Conservation (phyloP, 2,797 vertebrate genomes). For the Gila robusta region DNA sequence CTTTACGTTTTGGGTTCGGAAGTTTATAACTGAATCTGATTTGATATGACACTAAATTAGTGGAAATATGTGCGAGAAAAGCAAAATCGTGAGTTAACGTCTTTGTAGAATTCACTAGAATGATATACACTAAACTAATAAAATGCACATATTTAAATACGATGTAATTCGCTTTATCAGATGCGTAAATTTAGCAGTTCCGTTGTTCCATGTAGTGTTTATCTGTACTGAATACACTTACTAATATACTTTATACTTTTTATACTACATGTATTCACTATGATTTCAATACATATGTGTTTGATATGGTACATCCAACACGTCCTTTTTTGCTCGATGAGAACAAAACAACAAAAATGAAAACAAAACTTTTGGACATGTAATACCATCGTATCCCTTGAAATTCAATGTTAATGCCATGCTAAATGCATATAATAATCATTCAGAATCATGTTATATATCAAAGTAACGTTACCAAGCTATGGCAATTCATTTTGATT, state of each 20-base stretch:
- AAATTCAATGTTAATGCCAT: neutral
- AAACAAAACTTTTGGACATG: too few relatives aligned
- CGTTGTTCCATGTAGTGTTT: neutral
- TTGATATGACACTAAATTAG: neutral
- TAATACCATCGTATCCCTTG: neutral
- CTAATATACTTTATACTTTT: neutral
- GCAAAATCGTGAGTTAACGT: conserved; percentile 69
- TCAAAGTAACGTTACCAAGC: neutral
- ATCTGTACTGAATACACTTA: neutral
- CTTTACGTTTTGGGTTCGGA: neutral
- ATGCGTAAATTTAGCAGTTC: neutral
- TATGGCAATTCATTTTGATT: neutral
- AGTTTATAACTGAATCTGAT: neutral
- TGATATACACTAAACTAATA: neutral
- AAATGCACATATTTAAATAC: neutral
- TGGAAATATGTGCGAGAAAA: conserved; percentile 76
- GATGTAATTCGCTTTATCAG: neutral
- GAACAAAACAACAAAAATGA: neutral
- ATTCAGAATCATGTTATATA: neutral
- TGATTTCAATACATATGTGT: neutral
- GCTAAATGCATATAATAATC: neutral
- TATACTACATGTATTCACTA: neutral
- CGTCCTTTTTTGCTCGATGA: neutral
- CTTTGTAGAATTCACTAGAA: neutral
- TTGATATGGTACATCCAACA: neutral